Evolutionary conservation across 2,797 vertebrate genomes (phyloP).

Genomic region (Hydrocynus forskahlii): DNA sequence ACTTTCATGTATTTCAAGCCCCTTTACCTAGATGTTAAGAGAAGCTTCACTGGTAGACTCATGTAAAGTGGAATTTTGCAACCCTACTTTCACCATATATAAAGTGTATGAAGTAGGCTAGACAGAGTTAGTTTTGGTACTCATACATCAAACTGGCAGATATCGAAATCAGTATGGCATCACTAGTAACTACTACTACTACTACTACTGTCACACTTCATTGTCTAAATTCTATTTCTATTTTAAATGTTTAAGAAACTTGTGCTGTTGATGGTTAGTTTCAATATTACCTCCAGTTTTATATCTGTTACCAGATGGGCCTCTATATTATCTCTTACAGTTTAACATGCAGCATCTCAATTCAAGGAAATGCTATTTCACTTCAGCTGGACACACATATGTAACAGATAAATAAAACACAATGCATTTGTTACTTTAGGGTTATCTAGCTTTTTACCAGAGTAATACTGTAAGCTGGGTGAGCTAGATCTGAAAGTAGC

Average conservation of each 20-base stretch:
- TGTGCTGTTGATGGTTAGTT: neutral
- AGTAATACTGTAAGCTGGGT: neutral
- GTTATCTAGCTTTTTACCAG: neutral
- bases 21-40: slow-evolving; percentile 28
- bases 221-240: no score
- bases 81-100: no score
- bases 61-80: neutral
- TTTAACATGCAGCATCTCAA: neutral
- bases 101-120: no score
- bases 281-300: neutral
- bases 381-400: neutral
- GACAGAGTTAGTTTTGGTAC: no score
- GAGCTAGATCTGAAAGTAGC: neutral
- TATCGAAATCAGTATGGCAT: no score
- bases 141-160: no score
- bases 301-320: neutral
- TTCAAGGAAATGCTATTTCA: neutral
- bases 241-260: no score
- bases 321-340: neutral
- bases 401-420: neutral
- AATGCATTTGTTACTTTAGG: no score
- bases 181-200: no score
- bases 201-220: no score
- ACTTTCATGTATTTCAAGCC: neutral
- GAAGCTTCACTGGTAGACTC: slow-evolving; percentile 8